Evolutionary conservation across 2,797 vertebrate genomes (phyloP), one percentile per base, ranked within the genome.

Genomic region (Aplochiton taeniatus): DNA sequence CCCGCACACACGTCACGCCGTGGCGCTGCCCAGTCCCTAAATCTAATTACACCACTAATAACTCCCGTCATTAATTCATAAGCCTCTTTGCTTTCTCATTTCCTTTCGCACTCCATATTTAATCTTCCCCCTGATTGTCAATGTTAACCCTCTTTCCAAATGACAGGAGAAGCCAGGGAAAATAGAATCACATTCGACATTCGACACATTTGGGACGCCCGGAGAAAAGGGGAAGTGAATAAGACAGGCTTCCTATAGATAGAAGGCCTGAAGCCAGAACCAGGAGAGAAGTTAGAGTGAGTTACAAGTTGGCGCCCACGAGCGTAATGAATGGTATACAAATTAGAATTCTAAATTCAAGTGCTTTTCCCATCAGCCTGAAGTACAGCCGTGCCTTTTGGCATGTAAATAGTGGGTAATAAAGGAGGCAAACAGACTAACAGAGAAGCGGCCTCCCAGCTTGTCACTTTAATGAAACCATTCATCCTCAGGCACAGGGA

Each of bases 41-140:
- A 89, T 89, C 80, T 86, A 89, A 89, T 90, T 89, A 88, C 84
- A 81, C 79, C 82, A 83, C 88, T 89, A 90, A 89, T 87, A 88
- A 89, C 84, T 85, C 74, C 83, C 87, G 84, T 87, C 85, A 88
- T 90, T 90, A 86, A 90, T 89, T 89, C 82, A 87, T 90, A 89
- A 89, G 87, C 87, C 78, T 87, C 88, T 89, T 89, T 87, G 82
- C 85, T 84, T 87, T 89, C 85, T 87, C 85, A 86, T 88, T 86
- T 88, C 79, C 81, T 79, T 85, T 80, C 78, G 78, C 85, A 82
- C 85, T 87, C 75, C 71, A 72, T 82, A 87, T 88, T 89, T 86
- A 88, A 89, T 89, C 87, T 85, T 80, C 80, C 79, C 76, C 70
- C 64, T 73, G 80, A 86, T 82, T 80, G 81, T 81, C 80, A 72